Percentiles rank a stretch among this genome's conserved stretches.
These are phyloP conservation scores for Hanleya hanleyi DNA, from an alignment of 2,888 invertebrate genomes.

Conservation along the genomic window DNA sequence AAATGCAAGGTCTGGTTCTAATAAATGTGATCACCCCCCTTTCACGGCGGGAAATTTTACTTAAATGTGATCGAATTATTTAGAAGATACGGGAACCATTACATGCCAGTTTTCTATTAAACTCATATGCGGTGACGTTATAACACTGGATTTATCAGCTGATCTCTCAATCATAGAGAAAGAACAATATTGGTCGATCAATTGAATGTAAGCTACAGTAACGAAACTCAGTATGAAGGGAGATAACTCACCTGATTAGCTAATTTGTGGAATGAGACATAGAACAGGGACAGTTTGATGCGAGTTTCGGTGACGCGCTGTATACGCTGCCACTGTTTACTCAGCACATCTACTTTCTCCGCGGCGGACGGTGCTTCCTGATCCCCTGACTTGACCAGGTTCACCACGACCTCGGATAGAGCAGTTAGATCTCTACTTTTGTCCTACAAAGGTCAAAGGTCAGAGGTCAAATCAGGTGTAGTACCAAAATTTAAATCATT, in stretches of 20 bases:
- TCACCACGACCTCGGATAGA: constrained; percentile 79
- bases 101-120: too few relatives aligned
- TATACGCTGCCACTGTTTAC: constrained; percentile 70
- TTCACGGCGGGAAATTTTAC: too few relatives aligned
- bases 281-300: constrained; percentile 80
- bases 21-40: too few relatives aligned
- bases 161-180: too few relatives aligned
- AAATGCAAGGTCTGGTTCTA: too few relatives aligned
- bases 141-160: too few relatives aligned
- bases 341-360: constrained; percentile 68
- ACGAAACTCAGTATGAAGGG: too few relatives aligned
- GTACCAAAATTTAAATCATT: background rate
- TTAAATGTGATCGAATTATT: too few relatives aligned
- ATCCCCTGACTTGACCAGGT: constrained; percentile 79
- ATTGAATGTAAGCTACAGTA: too few relatives aligned
- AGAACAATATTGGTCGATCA: too few relatives aligned
- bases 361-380: constrained; percentile 75
- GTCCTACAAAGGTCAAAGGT: constrained; percentile 53
- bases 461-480: background rate
- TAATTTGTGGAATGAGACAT: constrained; percentile 83
- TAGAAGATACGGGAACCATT: too few relatives aligned
- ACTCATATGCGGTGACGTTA: too few relatives aligned
- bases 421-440: constrained; percentile 78
- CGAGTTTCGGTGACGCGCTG: constrained; percentile 73
- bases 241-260: constrained; percentile 78